Evolutionary conservation across 2,113 vertebrate species (phyloP).

Genomic region (Mobula birostris): DNA sequence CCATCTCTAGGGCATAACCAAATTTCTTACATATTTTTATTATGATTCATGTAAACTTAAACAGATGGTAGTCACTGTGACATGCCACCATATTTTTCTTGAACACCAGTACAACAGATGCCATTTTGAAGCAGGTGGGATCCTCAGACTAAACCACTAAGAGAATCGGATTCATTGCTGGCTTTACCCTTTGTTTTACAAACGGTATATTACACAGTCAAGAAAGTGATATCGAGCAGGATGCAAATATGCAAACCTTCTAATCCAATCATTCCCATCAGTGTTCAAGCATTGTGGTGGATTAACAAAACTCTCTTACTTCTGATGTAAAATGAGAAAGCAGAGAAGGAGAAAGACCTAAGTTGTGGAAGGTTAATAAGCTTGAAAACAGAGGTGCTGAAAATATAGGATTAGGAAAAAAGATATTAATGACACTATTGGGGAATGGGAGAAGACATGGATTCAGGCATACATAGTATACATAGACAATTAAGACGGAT

Average conservation of each 20-base stretch:
- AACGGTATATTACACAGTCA: neutral
- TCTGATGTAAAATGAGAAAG: neutral
- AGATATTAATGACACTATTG: neutral
- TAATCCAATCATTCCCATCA: neutral
- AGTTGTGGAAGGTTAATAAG: neutral
- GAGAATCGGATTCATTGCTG: neutral
- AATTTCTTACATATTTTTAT: too few species aligned
- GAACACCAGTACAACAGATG: too few species aligned
- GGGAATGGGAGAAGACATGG: neutral
- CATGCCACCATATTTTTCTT: too few species aligned
- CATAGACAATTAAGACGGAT: too few species aligned
- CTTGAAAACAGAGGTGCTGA: neutral
- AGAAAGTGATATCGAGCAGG: neutral
- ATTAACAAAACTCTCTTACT: neutral
- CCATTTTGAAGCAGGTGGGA: too few species aligned
- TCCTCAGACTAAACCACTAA: too few species aligned
- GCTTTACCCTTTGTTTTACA: neutral
- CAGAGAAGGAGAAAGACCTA: neutral
- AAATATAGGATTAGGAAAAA: neutral
- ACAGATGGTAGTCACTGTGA: too few species aligned
- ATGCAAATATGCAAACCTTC: neutral
- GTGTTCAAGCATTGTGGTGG: neutral
- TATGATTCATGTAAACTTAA: too few species aligned
- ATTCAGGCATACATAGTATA: neutral
- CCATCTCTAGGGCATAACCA: too few species aligned